These are phyloP conservation scores for Corythucha ciliata DNA, from an alignment of 2,888 invertebrate species.

Conservation along the genomic window DNA sequence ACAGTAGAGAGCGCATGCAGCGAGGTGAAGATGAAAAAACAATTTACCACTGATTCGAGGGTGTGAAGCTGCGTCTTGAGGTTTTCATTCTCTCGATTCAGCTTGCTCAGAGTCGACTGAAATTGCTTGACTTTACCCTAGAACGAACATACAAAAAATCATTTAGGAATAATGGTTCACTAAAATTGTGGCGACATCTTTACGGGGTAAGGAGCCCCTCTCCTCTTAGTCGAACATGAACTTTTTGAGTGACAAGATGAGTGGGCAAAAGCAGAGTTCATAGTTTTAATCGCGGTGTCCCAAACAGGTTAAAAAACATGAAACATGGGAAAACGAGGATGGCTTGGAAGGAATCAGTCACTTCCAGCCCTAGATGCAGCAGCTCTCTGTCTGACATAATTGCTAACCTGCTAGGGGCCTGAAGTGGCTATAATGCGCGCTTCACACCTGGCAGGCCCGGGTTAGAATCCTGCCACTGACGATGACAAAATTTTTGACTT, in stretches of 20 bases:
- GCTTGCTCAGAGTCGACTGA: slow-evolving; percentile 55
- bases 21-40: neutral
- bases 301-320: too few species aligned
- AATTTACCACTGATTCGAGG: slow-evolving; percentile 37
- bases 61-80: slow-evolving; percentile 51
- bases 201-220: neutral
- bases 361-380: too few species aligned
- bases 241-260: neutral
- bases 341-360: too few species aligned
- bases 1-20: neutral
- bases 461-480: too few species aligned
- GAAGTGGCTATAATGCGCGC: too few species aligned
- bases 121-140: slow-evolving; percentile 65
- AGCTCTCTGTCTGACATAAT: too few species aligned
- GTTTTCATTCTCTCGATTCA: slow-evolving; percentile 59
- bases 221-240: neutral
- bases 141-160: slow-evolving; percentile 34
- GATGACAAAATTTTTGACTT: too few species aligned
- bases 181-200: neutral
- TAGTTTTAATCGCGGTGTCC: too few species aligned
- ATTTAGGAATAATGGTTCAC: neutral
- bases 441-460: too few species aligned
- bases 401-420: too few species aligned
- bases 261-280: too few species aligned
- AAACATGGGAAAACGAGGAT: too few species aligned